phyloP scores from a whole-genome alignment of 2,797 vertebrate species.

The Peromyscus aztecus region DNA sequence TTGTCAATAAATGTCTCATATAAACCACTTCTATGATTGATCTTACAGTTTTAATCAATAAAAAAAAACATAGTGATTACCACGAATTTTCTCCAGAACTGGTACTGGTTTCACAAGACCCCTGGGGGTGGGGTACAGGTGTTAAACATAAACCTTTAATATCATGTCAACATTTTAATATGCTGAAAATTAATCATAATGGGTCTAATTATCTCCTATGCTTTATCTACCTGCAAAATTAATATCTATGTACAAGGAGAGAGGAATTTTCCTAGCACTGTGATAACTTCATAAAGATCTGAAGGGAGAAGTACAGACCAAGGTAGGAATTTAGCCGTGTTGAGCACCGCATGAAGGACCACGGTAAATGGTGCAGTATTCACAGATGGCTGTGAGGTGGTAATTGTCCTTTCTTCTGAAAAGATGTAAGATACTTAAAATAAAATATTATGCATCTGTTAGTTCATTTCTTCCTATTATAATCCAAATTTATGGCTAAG shows the following conservation, averaged over 20 bases:
- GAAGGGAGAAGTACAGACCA: neutral
- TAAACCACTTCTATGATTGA: neutral
- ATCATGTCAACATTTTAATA: neutral
- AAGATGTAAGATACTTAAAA: neutral
- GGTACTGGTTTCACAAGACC: neutral
- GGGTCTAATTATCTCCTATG: neutral
- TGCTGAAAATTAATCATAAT: slow-evolving; percentile 32
- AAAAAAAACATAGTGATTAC: neutral
- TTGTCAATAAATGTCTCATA: neutral
- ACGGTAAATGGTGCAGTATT: neutral
- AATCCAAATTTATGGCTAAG: neutral
- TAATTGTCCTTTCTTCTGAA: neutral
- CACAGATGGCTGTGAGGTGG: neutral
- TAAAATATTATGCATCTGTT: neutral
- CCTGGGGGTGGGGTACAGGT: neutral
- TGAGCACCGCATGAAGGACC: neutral
- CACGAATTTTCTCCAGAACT: neutral
- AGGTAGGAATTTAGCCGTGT: neutral
- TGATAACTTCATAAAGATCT: neutral
- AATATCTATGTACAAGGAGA: neutral
- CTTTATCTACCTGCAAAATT: neutral
- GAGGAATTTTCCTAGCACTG: neutral
- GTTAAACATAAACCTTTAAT: neutral
- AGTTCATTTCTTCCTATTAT: neutral
- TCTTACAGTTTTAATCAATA: neutral